A percentile compares a stretch with the other conserved stretches of the same genome.
Conservation (phyloP, 92 coral and sea anemone genomes). For the Metridium senile region DNA sequence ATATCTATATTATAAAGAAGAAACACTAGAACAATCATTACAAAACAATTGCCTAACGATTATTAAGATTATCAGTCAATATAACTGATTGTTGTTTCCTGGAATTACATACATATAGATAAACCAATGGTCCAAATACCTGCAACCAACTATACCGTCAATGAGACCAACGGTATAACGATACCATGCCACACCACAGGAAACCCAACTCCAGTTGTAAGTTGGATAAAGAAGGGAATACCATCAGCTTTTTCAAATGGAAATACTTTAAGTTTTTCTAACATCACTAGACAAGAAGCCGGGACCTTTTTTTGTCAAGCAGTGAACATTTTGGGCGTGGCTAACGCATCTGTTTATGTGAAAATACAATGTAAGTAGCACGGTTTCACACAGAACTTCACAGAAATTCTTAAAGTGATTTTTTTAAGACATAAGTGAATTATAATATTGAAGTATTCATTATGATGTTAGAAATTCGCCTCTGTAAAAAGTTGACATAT, state of each 20-base stretch:
- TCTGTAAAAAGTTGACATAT: too few species aligned
- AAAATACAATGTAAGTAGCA: constrained; percentile 44
- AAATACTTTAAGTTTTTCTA: constrained; percentile 19
- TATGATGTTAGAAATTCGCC: too few species aligned
- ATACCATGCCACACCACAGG: constrained; percentile 57
- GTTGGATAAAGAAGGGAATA: constrained; percentile 35
- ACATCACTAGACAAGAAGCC: constrained; percentile 33
- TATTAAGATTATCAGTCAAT: too few species aligned
- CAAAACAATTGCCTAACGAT: too few species aligned
- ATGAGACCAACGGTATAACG: constrained; percentile 35
- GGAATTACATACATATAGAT: neutral
- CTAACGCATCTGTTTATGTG: constrained; percentile 5
- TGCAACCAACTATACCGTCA: constrained; percentile 18
- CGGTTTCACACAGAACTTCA: too few species aligned
- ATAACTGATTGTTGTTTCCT: neutral
- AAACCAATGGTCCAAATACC: neutral
- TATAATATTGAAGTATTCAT: neutral
- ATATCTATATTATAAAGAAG: too few species aligned
- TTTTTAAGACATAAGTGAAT: neutral
- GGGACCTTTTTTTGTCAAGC: constrained; percentile 66
- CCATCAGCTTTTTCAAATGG: constrained; percentile 17
- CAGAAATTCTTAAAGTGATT: too few species aligned
- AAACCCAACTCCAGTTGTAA: constrained; percentile 28
- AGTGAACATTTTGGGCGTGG: constrained; percentile 51
- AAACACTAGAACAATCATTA: too few species aligned